A percentile compares a stretch with the other conserved stretches of the same genome.
These are phyloP conservation scores for Ceriagrion tenellum DNA, from an alignment of 2,888 invertebrate species.

Conservation along the genomic window DNA sequence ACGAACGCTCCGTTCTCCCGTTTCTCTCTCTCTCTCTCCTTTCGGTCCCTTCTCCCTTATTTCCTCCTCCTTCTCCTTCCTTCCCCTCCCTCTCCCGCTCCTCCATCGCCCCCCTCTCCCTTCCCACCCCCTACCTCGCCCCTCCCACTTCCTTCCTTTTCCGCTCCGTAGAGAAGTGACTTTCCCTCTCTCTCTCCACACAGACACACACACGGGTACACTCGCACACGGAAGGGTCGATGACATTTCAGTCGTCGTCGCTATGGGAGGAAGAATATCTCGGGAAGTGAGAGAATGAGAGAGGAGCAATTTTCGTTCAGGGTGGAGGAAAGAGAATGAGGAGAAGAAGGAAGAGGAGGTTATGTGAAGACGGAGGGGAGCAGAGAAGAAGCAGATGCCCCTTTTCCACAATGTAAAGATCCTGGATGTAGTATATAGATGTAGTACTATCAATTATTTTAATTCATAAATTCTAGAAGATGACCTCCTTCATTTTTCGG, in stretches of 20 bases:
- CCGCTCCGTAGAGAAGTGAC: constrained; percentile 6
- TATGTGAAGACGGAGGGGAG: neutral
- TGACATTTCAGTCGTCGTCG: neutral
- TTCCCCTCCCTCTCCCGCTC: neutral
- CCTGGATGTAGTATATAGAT: too few relatives aligned
- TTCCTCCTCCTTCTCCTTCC: neutral
- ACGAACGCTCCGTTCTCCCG: constrained; percentile 28
- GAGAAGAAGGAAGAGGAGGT: neutral
- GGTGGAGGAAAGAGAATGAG: neutral
- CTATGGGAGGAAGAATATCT: neutral
- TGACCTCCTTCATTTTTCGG: too few relatives aligned
- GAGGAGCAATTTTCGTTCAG: neutral
- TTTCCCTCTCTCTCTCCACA: constrained; percentile 6
- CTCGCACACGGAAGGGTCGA: neutral
- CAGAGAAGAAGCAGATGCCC: too few relatives aligned
- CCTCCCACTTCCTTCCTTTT: neutral
- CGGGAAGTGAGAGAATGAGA: neutral
- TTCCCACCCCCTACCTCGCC: neutral
- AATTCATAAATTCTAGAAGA: too few relatives aligned
- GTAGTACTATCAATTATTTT: too few relatives aligned
- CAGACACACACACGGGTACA: too few relatives aligned
- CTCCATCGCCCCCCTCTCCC: neutral
- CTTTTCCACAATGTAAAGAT: too few relatives aligned
- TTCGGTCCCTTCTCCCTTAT: neutral
- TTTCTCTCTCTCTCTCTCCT: neutral